phyloP scores from a whole-genome alignment of 1,140 invertebrate species.

The Venturia canescens region DNA sequence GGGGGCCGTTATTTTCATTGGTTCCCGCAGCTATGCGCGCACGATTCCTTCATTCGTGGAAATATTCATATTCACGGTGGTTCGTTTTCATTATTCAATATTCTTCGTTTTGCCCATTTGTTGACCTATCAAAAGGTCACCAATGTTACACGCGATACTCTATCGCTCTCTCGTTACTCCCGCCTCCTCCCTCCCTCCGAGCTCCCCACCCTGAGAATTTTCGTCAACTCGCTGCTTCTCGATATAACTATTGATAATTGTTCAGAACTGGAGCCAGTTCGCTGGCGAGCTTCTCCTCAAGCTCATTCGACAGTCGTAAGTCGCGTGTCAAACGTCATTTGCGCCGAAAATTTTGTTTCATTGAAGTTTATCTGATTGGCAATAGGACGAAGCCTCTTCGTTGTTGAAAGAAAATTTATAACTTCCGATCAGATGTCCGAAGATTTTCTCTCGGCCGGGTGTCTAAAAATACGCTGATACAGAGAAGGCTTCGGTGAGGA shows the following conservation, averaged over 20 bases:
- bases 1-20: background rate
- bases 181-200: background rate
- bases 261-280: background rate
- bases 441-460: too few relatives aligned
- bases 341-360: background rate
- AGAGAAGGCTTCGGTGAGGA: too few relatives aligned
- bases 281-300: background rate
- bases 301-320: background rate
- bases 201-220: conserved; percentile 8
- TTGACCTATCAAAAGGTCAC: conserved; percentile 38
- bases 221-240: background rate
- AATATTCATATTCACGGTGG: background rate
- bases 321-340: background rate
- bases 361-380: too few relatives aligned
- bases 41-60: background rate
- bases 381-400: too few relatives aligned
- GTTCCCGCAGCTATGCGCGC: background rate
- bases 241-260: background rate
- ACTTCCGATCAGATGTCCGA: too few relatives aligned
- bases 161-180: background rate
- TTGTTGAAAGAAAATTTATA: too few relatives aligned
- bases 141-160: background rate
- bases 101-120: conserved; percentile 15
- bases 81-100: background rate
- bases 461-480: too few relatives aligned